These are phyloP conservation scores for Uromys caudimaculatus DNA, from an alignment of 2,797 vertebrate genomes.

Conservation along the genomic window DNA sequence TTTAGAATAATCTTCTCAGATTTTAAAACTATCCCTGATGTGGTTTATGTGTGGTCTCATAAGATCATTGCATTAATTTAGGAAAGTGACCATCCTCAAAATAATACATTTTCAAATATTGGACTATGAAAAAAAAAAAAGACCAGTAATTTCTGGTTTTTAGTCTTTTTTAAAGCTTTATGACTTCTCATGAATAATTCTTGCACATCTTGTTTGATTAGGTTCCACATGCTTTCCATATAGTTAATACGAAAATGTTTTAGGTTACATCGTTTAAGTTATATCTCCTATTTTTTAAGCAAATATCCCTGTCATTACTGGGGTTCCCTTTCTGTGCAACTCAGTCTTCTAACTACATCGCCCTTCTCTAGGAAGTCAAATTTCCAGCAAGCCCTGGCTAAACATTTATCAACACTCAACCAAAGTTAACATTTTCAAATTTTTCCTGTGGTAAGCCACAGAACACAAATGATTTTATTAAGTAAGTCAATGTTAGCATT, in stretches of 20 bases:
- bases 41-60: not conserved
- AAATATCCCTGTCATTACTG: not conserved
- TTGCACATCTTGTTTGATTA: not conserved
- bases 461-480: not conserved
- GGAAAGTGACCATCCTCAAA: not conserved
- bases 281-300: not conserved
- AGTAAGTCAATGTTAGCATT: not conserved
- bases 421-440: not conserved
- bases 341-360: not conserved
- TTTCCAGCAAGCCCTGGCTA: not conserved
- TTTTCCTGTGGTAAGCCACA: not conserved
- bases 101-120: not conserved
- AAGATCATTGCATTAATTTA: not conserved
- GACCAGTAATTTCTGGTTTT: not conserved
- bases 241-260: not conserved
- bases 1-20: not conserved
- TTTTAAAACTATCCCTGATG: conserved; percentile 12
- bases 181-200: not conserved
- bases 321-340: no score
- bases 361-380: not conserved
- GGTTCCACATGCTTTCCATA: not conserved
- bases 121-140: not conserved
- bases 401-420: not conserved
- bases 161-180: not conserved
- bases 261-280: not conserved